Evolutionary conservation across 2,888 invertebrate species (phyloP).

Genomic region (Eupelmus urozonus): DNA sequence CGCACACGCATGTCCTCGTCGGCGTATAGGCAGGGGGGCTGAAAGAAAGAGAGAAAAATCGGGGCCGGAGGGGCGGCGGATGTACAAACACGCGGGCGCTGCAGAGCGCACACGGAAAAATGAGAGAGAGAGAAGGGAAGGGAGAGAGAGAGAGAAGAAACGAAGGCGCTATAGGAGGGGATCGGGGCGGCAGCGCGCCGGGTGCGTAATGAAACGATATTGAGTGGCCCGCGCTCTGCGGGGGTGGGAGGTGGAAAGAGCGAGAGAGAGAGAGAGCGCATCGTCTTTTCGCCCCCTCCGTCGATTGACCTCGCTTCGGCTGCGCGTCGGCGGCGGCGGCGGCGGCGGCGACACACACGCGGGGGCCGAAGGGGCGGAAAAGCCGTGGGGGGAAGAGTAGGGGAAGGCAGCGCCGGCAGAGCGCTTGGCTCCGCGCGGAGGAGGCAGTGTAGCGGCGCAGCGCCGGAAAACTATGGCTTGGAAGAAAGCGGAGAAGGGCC

Average conservation of each 20-base stretch:
- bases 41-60: slow-evolving; percentile 51
- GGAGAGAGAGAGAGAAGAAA: not conserved
- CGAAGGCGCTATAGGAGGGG: not conserved
- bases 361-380: slow-evolving; percentile 60
- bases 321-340: too few species aligned
- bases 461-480: not conserved
- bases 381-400: slow-evolving; percentile 56
- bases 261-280: slow-evolving; percentile 65
- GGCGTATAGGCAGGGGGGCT: not conserved
- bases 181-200: slow-evolving; percentile 60
- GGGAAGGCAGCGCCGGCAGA: slow-evolving; percentile 6
- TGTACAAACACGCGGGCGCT: too few species aligned
- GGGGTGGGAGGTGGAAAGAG: slow-evolving; percentile 61
- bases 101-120: slow-evolving; percentile 50
- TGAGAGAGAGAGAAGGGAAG: not conserved
- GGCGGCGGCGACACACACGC: slow-evolving; percentile 45
- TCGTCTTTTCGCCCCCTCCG: slow-evolving; percentile 71
- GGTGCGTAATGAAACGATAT: slow-evolving; percentile 77
- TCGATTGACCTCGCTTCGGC: slow-evolving; percentile 76
- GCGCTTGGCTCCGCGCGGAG: slow-evolving; percentile 25
- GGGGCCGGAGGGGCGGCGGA: slow-evolving; percentile 28
- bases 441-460: not conserved
- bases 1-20: not conserved
- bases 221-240: slow-evolving; percentile 69
- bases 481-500: slow-evolving; percentile 18